Conservation (phyloP, 37 sponge, comb jelly and placozoan genomes). For the Halichondria panicea region DNA sequence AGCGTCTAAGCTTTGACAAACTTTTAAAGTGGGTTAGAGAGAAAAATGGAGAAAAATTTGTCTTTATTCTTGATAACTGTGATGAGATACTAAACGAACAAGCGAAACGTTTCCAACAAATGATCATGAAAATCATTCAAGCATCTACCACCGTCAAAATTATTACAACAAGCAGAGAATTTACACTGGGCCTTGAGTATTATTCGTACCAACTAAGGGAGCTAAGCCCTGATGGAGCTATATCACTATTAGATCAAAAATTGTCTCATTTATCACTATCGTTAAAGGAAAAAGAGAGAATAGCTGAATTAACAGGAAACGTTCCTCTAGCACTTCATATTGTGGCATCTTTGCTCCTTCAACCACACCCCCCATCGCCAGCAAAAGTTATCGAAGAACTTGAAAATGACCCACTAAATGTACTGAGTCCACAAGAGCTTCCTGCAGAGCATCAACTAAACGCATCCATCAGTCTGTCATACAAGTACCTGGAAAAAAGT, state of each 20-base stretch:
- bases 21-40: not conserved
- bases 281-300: conserved; percentile 3
- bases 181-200: not conserved
- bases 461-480: conserved; percentile 22
- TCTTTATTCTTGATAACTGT: conserved; percentile 35
- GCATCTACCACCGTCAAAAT: not conserved
- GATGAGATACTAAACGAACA: conserved; percentile 4
- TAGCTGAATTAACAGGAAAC: conserved; percentile 28
- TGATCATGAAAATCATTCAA: conserved; percentile 1
- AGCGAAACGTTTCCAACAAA: conserved; percentile 1
- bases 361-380: conserved; percentile 11
- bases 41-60: not conserved
- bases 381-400: conserved; percentile 5
- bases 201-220: not conserved
- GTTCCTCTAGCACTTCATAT: conserved; percentile 46
- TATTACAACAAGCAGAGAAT: conserved; percentile 15
- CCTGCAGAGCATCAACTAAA: not conserved
- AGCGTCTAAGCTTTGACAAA: conserved; percentile 1
- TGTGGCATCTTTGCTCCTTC: conserved; percentile 21
- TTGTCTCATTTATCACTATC: not conserved
- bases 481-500: conserved; percentile 6
- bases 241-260: conserved; percentile 11
- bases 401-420: conserved; percentile 1
- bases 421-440: conserved; percentile 15
- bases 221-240: not conserved